Base-by-base conservation (phyloP, 2,888 invertebrate genomes). In the Apamea anceps region DNA sequence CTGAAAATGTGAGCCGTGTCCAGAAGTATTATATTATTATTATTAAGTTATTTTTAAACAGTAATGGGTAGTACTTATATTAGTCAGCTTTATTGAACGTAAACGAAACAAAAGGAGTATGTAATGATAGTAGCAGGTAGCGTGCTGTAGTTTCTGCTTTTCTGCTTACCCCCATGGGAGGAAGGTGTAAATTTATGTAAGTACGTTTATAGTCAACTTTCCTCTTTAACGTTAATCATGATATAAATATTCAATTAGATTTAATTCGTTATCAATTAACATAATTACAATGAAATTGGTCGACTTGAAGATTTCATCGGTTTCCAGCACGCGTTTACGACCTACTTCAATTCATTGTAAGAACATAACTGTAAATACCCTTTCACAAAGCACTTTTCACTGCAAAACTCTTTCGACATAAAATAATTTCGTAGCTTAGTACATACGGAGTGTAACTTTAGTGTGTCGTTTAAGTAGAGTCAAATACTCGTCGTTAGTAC, bases 401-500 rank as follows among this genome's bases (percentile, higher is more conserved):
- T 42, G 57, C 72, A 87, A 79, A 74, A 79, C 80, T 85, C 83
- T 75, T 80, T 78, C 66, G 51, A 72, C 79, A 72, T 83, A 68
- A 84, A 87, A 88, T 86, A 79, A 86, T 84, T 81, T 79, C 72
- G 70, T 45, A 81, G 74, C 82, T 83, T 68, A 75, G 77, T 84
- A 80, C 82, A 85, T 87, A 83, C 84, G 72, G 75, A 83, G 75
- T 80, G 74, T 82, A 75, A 86, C 81, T 85, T 85, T 82, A 89
- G 82, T 87, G 78, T 85, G 84, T 77, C 87, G 86, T 88, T 90
- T 87, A 85, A 90, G 89, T 86, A 83, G 88, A 90, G 87, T 90
- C 90, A 90, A 91, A 93, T 93, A 91, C 92, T 92, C 87, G 92
- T 90, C 91, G 92, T 93, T 93, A 93, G 92, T 92, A 91, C 89